Conservation (phyloP, 2,888 invertebrate genomes). For the Taenaris catops region DNA sequence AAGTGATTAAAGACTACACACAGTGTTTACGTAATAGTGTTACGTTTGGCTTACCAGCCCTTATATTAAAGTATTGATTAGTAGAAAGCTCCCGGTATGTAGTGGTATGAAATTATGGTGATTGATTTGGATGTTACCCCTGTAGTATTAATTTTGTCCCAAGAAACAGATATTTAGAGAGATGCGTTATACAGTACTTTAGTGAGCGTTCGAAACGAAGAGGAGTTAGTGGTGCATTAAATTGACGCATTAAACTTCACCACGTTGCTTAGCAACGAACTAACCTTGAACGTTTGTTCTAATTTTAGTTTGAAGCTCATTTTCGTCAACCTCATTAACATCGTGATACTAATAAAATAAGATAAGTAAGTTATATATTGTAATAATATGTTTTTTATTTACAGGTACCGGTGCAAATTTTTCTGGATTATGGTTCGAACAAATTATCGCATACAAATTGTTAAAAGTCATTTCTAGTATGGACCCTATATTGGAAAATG, state of each 20-base stretch:
- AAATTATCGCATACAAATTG: constrained; percentile 42
- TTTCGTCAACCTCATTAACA: not conserved
- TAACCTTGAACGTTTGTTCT: constrained; percentile 25
- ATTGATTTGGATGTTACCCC: not conserved
- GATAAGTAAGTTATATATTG: constrained; percentile 12
- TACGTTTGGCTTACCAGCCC: constrained; percentile 20
- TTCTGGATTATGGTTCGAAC: constrained; percentile 47
- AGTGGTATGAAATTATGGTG: not conserved
- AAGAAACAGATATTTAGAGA: not conserved
- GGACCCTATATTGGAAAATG: constrained; percentile 77
- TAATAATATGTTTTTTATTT: constrained; percentile 35
- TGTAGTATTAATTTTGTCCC: not conserved
- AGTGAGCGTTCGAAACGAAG: constrained; percentile 1
- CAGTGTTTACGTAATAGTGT: constrained; percentile 24
- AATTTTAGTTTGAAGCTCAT: constrained; percentile 16
- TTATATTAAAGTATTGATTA: constrained; percentile 43
- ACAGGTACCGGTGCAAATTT: constrained; percentile 46
- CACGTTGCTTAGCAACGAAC: constrained; percentile 60
- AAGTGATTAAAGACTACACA: constrained; percentile 34
- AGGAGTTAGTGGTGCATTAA: constrained; percentile 39
- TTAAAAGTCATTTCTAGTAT: constrained; percentile 39
- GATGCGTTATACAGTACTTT: constrained; percentile 1
- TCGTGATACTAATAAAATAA: not conserved
- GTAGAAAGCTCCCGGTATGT: constrained; percentile 18
- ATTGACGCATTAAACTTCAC: constrained; percentile 48